Evolutionary conservation across 2,888 invertebrate genomes (phyloP).

Genomic region (Chrysodeixis includens): DNA sequence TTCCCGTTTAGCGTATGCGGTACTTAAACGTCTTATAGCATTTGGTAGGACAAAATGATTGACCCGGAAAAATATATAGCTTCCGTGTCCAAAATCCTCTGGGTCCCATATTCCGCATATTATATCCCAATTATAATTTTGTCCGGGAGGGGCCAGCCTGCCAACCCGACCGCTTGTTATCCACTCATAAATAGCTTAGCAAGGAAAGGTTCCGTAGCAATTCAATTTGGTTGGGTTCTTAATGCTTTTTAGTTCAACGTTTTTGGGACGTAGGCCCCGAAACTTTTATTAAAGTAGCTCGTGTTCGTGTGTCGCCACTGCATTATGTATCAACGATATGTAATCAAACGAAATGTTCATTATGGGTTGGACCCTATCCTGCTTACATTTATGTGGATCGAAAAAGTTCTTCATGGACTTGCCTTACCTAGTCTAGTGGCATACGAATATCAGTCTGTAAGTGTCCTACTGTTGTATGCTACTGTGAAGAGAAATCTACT

Average conservation of each 20-base stretch:
- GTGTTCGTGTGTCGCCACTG: slow-evolving; percentile 41
- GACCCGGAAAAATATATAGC: slow-evolving; percentile 67
- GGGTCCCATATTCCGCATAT: slow-evolving; percentile 80
- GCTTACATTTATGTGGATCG: not conserved
- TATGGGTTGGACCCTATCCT: slow-evolving; percentile 33
- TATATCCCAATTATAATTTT: slow-evolving; percentile 85
- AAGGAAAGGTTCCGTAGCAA: slow-evolving; percentile 79
- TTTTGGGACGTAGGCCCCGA: slow-evolving; percentile 72
- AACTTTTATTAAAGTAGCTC: slow-evolving; percentile 67
- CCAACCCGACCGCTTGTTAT: slow-evolving; percentile 76
- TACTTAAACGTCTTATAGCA: slow-evolving; percentile 32
- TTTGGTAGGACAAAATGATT: slow-evolving; percentile 63
- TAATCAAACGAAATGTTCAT: slow-evolving; percentile 46
- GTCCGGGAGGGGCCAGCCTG: slow-evolving; percentile 69
- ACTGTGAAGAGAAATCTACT: no score
- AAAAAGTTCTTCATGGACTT: not conserved
- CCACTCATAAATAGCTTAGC: slow-evolving; percentile 84
- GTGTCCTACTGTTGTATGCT: no score
- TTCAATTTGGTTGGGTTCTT: slow-evolving; percentile 80
- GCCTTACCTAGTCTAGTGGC: no score
- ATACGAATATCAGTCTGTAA: no score
- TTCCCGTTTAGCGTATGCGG: slow-evolving; percentile 20
- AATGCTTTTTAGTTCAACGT: slow-evolving; percentile 80
- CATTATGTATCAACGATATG: slow-evolving; percentile 41
- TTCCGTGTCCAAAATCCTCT: slow-evolving; percentile 64